A percentile compares a stretch with the other conserved stretches of the same genome.
Conservation (phyloP, 2,888 invertebrate genomes). For the Orthosia incerta region DNA sequence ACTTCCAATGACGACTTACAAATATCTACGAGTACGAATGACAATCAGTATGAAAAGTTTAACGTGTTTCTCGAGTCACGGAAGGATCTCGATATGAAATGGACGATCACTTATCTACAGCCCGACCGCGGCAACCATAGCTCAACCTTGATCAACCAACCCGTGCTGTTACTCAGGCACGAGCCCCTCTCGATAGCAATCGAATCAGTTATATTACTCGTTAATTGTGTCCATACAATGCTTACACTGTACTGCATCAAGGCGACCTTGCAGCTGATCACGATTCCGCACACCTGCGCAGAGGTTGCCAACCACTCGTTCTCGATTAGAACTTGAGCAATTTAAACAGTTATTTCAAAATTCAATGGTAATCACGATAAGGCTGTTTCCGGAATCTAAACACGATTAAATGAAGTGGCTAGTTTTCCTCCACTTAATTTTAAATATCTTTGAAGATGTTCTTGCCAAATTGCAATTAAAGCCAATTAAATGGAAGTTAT, state of each 20-base stretch:
- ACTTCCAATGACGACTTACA: too few relatives aligned
- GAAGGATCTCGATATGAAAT: background rate
- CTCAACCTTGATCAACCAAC: conserved; percentile 24
- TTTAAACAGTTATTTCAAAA: conserved; percentile 10
- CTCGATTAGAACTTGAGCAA: conserved; percentile 47
- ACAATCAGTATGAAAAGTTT: background rate
- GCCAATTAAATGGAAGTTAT: background rate
- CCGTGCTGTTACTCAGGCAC: conserved; percentile 23
- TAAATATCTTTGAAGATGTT: conserved; percentile 11
- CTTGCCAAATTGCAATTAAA: conserved; percentile 13
- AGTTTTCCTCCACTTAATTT: conserved; percentile 18
- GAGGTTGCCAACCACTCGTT: conserved; percentile 45
- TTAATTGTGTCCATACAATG: conserved; percentile 75
- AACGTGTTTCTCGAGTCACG: background rate
- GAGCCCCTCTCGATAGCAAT: conserved; percentile 46
- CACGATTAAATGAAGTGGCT: conserved; percentile 1
- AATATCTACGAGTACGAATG: background rate
- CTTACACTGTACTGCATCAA: conserved; percentile 67
- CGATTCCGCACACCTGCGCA: conserved; percentile 79
- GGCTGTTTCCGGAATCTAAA: conserved; percentile 25
- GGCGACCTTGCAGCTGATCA: conserved; percentile 81
- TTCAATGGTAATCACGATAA: conserved; percentile 34
- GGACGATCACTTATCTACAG: background rate
- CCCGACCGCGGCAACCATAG: background rate
- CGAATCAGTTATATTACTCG: conserved; percentile 65